Conservation (phyloP, 1,140 invertebrate species). For the Megalonaias nervosa region DNA sequence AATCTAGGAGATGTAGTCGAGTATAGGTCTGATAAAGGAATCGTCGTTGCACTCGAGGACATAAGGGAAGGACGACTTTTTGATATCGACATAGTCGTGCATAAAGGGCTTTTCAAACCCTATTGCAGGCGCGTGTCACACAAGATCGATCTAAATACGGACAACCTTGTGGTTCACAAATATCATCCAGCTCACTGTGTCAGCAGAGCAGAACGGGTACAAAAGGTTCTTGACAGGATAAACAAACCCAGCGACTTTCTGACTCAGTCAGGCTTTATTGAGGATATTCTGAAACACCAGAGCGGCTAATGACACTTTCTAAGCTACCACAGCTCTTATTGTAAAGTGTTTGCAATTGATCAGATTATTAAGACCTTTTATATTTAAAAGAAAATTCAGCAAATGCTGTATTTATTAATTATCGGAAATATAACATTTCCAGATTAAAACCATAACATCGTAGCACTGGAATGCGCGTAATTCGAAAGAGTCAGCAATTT, state of each 20-base stretch:
- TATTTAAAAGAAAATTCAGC: too few species aligned
- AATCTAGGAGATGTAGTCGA: constrained; percentile 6
- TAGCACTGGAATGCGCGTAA: too few species aligned
- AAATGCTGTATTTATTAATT: too few species aligned
- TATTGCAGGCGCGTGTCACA: not conserved
- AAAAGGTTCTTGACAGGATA: not conserved
- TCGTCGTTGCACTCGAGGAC: not conserved
- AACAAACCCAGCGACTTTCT: constrained; percentile 1
- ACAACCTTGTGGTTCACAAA: not conserved
- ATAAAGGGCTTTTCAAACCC: not conserved
- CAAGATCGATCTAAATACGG: constrained; percentile 6
- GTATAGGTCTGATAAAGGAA: not conserved
- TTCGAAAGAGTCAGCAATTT: too few species aligned
- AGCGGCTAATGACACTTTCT: too few species aligned
- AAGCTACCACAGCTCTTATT: too few species aligned
- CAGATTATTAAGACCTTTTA: too few species aligned
- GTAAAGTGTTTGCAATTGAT: too few species aligned
- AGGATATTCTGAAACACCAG: not conserved
- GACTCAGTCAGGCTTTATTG: constrained; percentile 8
- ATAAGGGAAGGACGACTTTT: not conserved
- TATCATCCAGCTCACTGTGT: constrained; percentile 13
- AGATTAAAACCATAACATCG: too few species aligned
- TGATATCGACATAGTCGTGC: constrained; percentile 8
- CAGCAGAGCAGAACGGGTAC: not conserved
- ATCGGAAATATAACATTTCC: too few species aligned